phyloP scores from a whole-genome alignment of 2,888 invertebrate species.

The Agrilus cyanescens region DNA sequence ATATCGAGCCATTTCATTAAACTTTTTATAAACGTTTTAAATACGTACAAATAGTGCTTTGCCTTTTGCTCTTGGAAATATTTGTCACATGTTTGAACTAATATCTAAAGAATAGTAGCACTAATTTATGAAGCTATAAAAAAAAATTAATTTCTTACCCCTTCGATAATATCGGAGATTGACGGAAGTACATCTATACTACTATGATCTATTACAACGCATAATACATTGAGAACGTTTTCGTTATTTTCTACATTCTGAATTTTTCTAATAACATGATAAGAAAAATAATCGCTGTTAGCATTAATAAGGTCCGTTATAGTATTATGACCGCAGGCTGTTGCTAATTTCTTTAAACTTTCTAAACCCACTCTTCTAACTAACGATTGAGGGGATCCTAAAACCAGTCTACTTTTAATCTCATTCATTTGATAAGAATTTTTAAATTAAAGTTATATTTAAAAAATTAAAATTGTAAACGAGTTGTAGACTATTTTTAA shows the following conservation, averaged over 20 bases:
- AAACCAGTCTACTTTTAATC: conserved; percentile 9
- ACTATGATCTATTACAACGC: conserved; percentile 60
- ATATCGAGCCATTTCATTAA: conserved; percentile 45
- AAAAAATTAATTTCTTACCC: conserved; percentile 38
- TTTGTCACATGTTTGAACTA: conserved; percentile 48
- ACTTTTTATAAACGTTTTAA: conserved; percentile 53
- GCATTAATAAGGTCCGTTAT: conserved; percentile 50
- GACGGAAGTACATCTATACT: conserved; percentile 50
- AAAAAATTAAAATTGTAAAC: neutral
- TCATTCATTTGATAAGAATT: too few relatives aligned
- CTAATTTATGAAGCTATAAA: conserved; percentile 1
- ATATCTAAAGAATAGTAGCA: conserved; percentile 33
- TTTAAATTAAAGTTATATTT: too few relatives aligned
- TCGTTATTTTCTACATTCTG: conserved; percentile 50
- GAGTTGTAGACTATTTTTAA: neutral
- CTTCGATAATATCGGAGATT: conserved; percentile 55
- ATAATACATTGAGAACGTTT: conserved; percentile 58
- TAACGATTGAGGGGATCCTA: conserved; percentile 53
- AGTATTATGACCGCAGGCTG: conserved; percentile 41
- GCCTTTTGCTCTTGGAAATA: conserved; percentile 43
- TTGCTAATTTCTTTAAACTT: conserved; percentile 45
- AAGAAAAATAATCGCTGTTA: conserved; percentile 65
- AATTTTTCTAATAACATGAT: conserved; percentile 53
- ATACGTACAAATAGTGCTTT: conserved; percentile 54
- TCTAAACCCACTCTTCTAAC: conserved; percentile 49